These are phyloP conservation scores for Musca domestica DNA, from an alignment of 1,140 invertebrate species.

Conservation along the genomic window DNA sequence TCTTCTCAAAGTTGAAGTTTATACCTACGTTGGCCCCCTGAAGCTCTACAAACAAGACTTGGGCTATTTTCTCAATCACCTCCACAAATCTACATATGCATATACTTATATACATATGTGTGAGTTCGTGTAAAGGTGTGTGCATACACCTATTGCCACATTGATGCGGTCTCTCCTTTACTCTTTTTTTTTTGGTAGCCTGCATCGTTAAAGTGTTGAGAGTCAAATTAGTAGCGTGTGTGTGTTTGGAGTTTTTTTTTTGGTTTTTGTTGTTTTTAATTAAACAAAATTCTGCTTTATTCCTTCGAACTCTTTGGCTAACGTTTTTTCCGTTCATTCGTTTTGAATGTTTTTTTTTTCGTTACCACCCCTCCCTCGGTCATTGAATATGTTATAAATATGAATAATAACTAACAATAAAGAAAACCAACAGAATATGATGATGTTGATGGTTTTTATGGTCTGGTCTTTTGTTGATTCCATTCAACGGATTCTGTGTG, in stretches of 20 bases:
- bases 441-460: not conserved
- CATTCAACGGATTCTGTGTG: too few species aligned
- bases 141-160: not conserved
- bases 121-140: too few species aligned
- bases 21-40: too few species aligned
- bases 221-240: constrained; percentile 15
- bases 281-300: constrained; percentile 5
- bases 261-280: too few species aligned
- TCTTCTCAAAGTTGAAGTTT: too few species aligned
- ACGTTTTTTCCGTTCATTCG: not conserved
- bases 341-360: not conserved
- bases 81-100: too few species aligned
- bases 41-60: too few species aligned
- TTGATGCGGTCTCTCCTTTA: not conserved
- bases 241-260: constrained; percentile 12
- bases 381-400: not conserved
- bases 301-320: not conserved
- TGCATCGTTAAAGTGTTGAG: constrained; percentile 18
- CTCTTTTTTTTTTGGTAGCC: not conserved
- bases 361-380: not conserved
- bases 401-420: constrained; percentile 16
- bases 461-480: too few species aligned
- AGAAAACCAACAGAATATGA: constrained; percentile 2
- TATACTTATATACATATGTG: too few species aligned
- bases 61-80: too few species aligned